phyloP scores from a whole-genome alignment of 2,888 invertebrate genomes.

The Heliconius sara region DNA sequence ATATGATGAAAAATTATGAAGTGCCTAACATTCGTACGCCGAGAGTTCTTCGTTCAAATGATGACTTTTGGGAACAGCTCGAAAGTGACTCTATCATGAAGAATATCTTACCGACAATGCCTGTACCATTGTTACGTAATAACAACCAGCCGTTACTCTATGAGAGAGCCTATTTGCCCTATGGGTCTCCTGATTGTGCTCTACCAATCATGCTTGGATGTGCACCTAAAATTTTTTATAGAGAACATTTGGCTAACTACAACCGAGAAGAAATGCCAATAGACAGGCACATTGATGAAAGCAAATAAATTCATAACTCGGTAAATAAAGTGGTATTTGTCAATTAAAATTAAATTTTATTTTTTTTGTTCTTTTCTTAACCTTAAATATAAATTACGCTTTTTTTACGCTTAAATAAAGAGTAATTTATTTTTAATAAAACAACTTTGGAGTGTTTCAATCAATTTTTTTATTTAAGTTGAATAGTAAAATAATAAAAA shows the following conservation, averaged over 20 bases:
- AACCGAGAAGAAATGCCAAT: not conserved
- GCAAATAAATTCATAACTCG: not conserved
- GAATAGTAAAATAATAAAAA: no score
- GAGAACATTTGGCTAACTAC: conserved; percentile 34
- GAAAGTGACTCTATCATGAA: conserved; percentile 66
- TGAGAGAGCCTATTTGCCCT: conserved; percentile 22
- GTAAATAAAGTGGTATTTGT: not conserved
- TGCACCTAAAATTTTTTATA: conserved; percentile 58
- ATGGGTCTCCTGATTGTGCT: conserved; percentile 50
- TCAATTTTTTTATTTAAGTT: not conserved
- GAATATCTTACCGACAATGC: conserved; percentile 74
- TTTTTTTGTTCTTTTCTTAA: not conserved
- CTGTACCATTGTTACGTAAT: conserved; percentile 59
- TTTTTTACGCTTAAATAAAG: not conserved
- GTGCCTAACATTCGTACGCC: conserved; percentile 32
- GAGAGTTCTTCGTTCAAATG: conserved; percentile 46
- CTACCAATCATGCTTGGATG: conserved; percentile 64
- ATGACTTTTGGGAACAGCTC: conserved; percentile 62
- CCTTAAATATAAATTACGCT: not conserved
- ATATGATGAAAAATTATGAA: conserved; percentile 15
- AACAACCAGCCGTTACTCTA: conserved; percentile 26
- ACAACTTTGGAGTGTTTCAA: not conserved
- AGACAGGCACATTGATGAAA: not conserved
- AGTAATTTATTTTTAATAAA: not conserved
- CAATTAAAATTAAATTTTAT: not conserved